phyloP scores from a whole-genome alignment of 1,140 invertebrate genomes.

The Nasonia vitripennis region DNA sequence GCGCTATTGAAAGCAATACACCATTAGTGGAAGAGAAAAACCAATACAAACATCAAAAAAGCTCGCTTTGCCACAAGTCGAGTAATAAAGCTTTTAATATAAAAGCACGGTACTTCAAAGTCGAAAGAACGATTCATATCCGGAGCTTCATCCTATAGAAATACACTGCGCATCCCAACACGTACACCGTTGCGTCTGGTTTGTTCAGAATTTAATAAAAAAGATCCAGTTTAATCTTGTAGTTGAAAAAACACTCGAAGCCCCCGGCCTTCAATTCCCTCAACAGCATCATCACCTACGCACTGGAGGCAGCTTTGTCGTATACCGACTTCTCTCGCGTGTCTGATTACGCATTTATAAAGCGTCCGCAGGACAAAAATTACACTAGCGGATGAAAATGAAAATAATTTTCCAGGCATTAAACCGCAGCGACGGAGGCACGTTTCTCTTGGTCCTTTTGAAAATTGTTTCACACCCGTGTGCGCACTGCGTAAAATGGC shows the following conservation, averaged over 20 bases:
- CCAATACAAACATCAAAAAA: not conserved
- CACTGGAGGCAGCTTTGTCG: too few relatives aligned
- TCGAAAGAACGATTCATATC: not conserved
- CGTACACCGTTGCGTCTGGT: not conserved
- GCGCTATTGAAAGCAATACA: too few relatives aligned
- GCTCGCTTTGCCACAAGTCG: not conserved
- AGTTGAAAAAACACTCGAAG: not conserved
- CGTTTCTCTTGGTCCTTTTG: not conserved
- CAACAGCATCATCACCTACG: too few relatives aligned
- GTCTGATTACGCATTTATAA: slow-evolving; percentile 19
- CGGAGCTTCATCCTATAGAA: not conserved
- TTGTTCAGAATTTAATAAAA: not conserved
- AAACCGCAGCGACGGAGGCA: slow-evolving; percentile 7
- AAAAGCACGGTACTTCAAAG: not conserved
- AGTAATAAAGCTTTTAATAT: not conserved
- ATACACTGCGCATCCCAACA: not conserved
- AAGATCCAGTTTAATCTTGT: not conserved
- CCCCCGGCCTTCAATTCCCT: not conserved
- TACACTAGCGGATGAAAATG: not conserved
- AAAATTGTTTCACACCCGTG: slow-evolving; percentile 18
- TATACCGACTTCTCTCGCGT: not conserved
- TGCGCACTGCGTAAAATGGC: slow-evolving; percentile 31
- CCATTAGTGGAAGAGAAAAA: not conserved
- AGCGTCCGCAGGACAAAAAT: not conserved
- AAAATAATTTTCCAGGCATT: slow-evolving; percentile 38